Evolutionary conservation across 2,797 vertebrate species (phyloP), one percentile per base, ranked within the genome.

Genomic region (Kryptopterus vitreolus): DNA sequence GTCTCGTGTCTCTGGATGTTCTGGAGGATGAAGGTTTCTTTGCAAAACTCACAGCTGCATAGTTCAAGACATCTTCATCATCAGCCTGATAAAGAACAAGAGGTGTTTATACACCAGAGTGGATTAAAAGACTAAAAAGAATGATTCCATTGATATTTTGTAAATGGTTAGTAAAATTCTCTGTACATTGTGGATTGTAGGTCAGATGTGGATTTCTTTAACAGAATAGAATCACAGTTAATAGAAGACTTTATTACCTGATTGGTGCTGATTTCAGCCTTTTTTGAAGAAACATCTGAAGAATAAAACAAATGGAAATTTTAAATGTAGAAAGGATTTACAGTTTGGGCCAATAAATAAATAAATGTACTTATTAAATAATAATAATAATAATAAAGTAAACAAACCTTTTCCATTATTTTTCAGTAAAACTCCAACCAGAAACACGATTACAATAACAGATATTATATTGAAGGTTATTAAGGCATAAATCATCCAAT

Each of bases 21-120:
- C 66, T 70, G 66, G 66, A 70, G 66, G 66, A 50, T 29, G 66
- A 50, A 46, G 66, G 43, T 70, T 59, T 55, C 26, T 59, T 20
- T 26, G 66, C 24, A 20, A 70, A 70, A 29, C 8, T 50, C 66
- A 70, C 65, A 46, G 38, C 65, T 66, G 65, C 11, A 29, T 69
- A 69, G 66, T 58, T 58, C 29, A 74, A 15, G 71, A 38, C 62
- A 35, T 48, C 24, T 20, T 31, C 76, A 33, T 48, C 66, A 9
- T 26, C 29, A 38, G 33, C 62, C 62, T 65, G 62, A 65, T 65
- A 38, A 65, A 65, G 33, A 65, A 65, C 62, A 65, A 65, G 62
- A 65, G 20, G 8, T 2, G 18, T 65, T 65, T 38, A 38, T 38
- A 65, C 31, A 62, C 61, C 31, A 63, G 20, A 63, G 61, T 18